phyloP scores from a whole-genome alignment of 2,888 invertebrate genomes.

The Apocheima hispidaria region DNA sequence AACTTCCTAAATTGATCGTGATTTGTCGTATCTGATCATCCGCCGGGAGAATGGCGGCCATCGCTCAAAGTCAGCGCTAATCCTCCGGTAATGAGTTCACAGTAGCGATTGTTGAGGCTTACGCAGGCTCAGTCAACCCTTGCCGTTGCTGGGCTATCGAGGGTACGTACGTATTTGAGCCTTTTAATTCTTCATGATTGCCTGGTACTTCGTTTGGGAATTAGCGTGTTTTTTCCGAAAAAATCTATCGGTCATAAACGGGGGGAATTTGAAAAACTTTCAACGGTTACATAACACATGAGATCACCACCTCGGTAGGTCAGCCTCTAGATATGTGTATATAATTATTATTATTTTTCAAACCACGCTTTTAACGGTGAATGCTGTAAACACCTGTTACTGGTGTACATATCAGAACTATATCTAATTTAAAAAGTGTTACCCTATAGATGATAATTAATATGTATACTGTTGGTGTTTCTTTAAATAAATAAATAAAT shows the following conservation, averaged over 20 bases:
- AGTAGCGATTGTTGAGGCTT: slow-evolving; percentile 73
- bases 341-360: no score
- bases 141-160: slow-evolving; percentile 38
- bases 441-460: no score
- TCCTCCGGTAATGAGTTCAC: slow-evolving; percentile 80
- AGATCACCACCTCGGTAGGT: no score
- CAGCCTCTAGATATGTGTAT: no score
- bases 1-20: slow-evolving; percentile 68
- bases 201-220: slow-evolving; percentile 17
- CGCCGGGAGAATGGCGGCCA: slow-evolving; percentile 60
- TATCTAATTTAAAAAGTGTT: no score
- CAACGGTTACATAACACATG: no score
- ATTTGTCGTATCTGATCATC: slow-evolving; percentile 65
- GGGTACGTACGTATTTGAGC: slow-evolving; percentile 19
- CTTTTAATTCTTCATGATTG: slow-evolving; percentile 28
- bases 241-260: background rate
- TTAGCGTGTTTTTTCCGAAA: background rate
- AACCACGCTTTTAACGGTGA: no score
- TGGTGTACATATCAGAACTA: no score
- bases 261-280: no score
- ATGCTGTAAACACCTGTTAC: no score
- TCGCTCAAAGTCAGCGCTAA: slow-evolving; percentile 81
- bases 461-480: no score
- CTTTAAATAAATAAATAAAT: no score
- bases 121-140: slow-evolving; percentile 51